Evolutionary conservation across 2,797 vertebrate species (phyloP).

Genomic region (Scomberomorus guttatus): DNA sequence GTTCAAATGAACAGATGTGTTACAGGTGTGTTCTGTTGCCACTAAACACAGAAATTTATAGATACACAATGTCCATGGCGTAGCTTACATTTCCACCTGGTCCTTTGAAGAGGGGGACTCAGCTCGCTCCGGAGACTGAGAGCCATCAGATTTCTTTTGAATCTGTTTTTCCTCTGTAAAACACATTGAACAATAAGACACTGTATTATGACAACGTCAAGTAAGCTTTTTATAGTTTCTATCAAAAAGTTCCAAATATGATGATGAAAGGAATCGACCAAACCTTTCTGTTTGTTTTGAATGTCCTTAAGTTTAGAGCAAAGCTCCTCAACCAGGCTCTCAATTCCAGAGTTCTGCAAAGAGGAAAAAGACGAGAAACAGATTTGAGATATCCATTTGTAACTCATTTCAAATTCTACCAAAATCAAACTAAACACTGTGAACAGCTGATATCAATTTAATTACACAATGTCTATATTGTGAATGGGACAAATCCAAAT

Average conservation of each 20-base stretch:
- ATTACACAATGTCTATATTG: neutral
- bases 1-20: conserved; percentile 4
- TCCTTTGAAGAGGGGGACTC: conserved; percentile 96
- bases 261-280: conserved; percentile 19
- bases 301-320: conserved; percentile 99
- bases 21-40: neutral
- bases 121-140: conserved; percentile 93
- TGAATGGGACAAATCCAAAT: neutral
- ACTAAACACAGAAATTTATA: neutral
- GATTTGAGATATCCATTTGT: neutral
- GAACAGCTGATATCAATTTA: neutral
- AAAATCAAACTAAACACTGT: neutral
- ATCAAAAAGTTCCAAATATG: neutral
- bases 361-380: conserved; percentile 43
- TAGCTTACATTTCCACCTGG: conserved; percentile 98
- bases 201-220: neutral
- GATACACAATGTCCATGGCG: neutral
- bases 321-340: conserved; percentile 98
- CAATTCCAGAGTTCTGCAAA: conserved; percentile 96
- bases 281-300: conserved; percentile 98
- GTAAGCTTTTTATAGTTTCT: neutral
- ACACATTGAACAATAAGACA: conserved; percentile 55
- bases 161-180: conserved; percentile 94
- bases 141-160: conserved; percentile 94
- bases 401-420: neutral